Evolutionary conservation across 1,140 invertebrate genomes (phyloP).

Genomic region (Medauroidea extradentata): DNA sequence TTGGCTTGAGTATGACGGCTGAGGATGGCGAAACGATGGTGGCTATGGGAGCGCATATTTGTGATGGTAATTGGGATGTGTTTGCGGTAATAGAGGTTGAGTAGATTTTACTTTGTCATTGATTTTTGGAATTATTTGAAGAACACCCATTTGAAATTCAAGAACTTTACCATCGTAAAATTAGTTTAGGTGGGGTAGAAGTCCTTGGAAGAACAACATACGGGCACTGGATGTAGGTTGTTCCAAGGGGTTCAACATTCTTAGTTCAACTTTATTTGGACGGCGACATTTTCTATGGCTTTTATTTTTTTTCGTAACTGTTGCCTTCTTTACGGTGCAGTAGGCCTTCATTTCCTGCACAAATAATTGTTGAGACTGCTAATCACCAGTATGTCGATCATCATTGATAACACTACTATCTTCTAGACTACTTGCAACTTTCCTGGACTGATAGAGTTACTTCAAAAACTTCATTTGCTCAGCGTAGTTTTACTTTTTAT

Average conservation of each 20-base stretch:
- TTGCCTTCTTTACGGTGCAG: neutral
- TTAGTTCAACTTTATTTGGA: conserved; percentile 2
- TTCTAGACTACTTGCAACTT: no score
- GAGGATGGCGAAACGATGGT: no score
- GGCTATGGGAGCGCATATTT: no score
- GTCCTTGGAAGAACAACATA: conserved; percentile 2
- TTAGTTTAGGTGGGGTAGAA: conserved; percentile 5
- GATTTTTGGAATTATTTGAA: conserved; percentile 3
- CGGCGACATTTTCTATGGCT: neutral
- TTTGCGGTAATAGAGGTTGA: neutral
- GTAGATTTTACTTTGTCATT: neutral
- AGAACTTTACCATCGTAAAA: conserved; percentile 14
- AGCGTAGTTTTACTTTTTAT: conserved; percentile 18
- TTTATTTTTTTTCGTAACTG: neutral
- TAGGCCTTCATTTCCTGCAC: neutral
- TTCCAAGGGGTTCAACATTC: conserved; percentile 4
- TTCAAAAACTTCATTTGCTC: neutral
- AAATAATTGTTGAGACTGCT: neutral
- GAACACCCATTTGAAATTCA: conserved; percentile 15
- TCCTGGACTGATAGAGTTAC: no score
- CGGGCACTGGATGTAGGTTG: neutral
- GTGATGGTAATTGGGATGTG: neutral
- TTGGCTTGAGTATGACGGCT: no score
- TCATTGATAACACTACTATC: no score
- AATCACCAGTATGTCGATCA: neutral